Evolutionary conservation across 2,113 vertebrate species (phyloP).

Genomic region (Speoplatyrhinus poulsoni): DNA sequence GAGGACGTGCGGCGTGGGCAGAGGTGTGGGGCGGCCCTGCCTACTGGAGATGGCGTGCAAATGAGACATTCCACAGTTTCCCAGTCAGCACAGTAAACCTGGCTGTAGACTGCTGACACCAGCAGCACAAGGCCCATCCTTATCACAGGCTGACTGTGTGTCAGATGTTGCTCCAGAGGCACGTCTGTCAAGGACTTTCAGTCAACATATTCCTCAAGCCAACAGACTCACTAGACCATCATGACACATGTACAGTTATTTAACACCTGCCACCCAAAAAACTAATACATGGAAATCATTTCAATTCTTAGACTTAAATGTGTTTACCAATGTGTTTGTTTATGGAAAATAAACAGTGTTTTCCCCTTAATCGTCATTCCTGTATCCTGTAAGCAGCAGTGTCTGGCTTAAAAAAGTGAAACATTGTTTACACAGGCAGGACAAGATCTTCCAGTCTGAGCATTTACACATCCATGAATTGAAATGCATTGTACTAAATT

Average conservation of each 20-base stretch:
- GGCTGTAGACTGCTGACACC: constrained; percentile 61
- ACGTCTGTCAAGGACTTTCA: constrained; percentile 39
- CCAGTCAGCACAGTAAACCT: constrained; percentile 52
- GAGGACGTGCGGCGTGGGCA: constrained; percentile 5
- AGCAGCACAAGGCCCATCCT: constrained; percentile 42
- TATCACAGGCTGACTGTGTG: constrained; percentile 33
- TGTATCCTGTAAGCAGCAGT: constrained; percentile 1
- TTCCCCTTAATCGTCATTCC: constrained; percentile 20
- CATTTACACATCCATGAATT: constrained; percentile 37
- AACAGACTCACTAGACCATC: constrained; percentile 30
- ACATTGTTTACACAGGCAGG: constrained; percentile 50
- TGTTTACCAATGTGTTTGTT: constrained; percentile 21
- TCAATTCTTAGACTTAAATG: constrained; percentile 5
- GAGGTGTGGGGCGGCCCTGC: constrained; percentile 3
- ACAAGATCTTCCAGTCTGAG: constrained; percentile 24
- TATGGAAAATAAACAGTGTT: constrained; percentile 36
- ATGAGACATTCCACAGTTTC: constrained; percentile 74
- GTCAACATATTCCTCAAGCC: constrained; percentile 53
- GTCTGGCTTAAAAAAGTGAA: constrained; percentile 29
- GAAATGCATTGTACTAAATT: constrained; percentile 8
- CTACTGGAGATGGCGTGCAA: constrained; percentile 57
- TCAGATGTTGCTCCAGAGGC: constrained; percentile 42
- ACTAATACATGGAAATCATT: background rate
- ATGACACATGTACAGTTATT: constrained; percentile 10
- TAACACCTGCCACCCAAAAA: constrained; percentile 17